These are phyloP conservation scores for Argyresthia albistria DNA, from an alignment of 2,888 invertebrate genomes.

Conservation along the genomic window DNA sequence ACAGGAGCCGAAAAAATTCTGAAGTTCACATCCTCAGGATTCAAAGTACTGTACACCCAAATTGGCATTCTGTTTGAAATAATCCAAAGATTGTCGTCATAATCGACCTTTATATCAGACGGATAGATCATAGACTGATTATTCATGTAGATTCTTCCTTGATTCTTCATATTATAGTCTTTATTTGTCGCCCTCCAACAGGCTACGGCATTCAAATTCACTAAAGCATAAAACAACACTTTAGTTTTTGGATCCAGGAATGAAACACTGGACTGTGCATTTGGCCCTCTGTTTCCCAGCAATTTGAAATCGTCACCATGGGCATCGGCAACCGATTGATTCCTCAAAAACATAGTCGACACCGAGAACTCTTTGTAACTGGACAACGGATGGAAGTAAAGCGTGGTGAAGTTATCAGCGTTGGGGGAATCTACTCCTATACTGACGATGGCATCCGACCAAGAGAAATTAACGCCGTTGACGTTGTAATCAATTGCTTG, in stretches of 20 bases:
- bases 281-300: constrained; percentile 79
- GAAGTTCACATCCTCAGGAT: constrained; percentile 78
- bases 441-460: constrained; percentile 86
- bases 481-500: constrained; percentile 81
- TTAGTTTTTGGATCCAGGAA: constrained; percentile 80
- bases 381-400: constrained; percentile 86
- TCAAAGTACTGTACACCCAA: constrained; percentile 77
- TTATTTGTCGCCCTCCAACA: constrained; percentile 83
- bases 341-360: constrained; percentile 77
- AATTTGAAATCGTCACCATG: constrained; percentile 77
- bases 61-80: constrained; percentile 80
- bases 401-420: constrained; percentile 76
- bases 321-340: constrained; percentile 65
- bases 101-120: constrained; percentile 84
- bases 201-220: constrained; percentile 82
- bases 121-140: constrained; percentile 82
- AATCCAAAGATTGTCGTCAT: constrained; percentile 80
- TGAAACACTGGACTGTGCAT: constrained; percentile 81
- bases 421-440: constrained; percentile 77
- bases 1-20: constrained; percentile 79
- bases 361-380: constrained; percentile 85
- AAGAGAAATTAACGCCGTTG: constrained; percentile 79
- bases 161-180: constrained; percentile 77
- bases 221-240: constrained; percentile 81
- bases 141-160: constrained; percentile 80